Conservation (phyloP, 2,797 vertebrate species). For the Muscicapa comitata region DNA sequence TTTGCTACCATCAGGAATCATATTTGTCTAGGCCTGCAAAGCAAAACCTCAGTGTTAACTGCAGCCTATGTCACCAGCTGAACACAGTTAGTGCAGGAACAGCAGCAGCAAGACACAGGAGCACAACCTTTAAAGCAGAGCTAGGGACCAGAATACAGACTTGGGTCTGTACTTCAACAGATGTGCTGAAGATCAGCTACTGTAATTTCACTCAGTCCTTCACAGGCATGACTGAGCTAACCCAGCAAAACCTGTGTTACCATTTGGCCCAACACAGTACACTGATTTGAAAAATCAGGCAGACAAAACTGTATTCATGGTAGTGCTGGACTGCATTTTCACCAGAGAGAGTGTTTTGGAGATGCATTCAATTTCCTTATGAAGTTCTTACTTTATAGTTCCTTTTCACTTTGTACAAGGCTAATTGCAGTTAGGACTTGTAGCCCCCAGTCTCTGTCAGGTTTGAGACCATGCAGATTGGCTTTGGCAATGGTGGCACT, state of each 20-base stretch:
- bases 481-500: not conserved
- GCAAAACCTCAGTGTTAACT: not conserved
- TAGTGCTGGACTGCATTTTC: not conserved
- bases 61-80: not conserved
- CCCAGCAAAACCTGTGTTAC: not conserved
- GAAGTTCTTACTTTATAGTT: not conserved
- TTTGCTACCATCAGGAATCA: not conserved
- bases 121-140: not conserved
- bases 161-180: not conserved
- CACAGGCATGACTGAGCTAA: not conserved
- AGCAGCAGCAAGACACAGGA: not conserved
- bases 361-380: not conserved
- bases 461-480: not conserved
- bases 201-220: not conserved
- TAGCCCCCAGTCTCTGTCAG: not conserved
- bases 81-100: not conserved
- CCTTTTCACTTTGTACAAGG: not conserved
- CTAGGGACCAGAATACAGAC: not conserved
- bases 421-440: not conserved
- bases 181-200: not conserved
- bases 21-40: not conserved
- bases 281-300: not conserved
- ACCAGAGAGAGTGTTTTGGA: not conserved
- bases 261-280: not conserved
- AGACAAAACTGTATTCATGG: not conserved